A percentile compares a stretch with the other conserved stretches of the same genome.
Evolutionary conservation across 2,797 vertebrate genomes (phyloP).

Genomic region (Iguana delicatissima): DNA sequence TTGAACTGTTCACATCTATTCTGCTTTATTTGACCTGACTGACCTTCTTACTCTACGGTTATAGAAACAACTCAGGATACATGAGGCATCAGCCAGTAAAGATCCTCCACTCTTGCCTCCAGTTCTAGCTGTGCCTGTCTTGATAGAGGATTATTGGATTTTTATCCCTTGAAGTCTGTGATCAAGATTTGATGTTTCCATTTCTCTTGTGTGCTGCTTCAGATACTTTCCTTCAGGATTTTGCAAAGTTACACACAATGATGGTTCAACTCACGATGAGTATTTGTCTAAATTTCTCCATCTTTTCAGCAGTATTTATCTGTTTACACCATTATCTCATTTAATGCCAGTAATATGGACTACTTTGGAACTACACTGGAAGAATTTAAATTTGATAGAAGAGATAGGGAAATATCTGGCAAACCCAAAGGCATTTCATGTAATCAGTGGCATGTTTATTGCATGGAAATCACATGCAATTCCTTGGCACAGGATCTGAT

Average conservation of each 20-base stretch:
- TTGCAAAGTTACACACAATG: background rate
- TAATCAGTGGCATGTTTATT: background rate
- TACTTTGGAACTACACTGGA: background rate
- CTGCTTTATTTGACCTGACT: constrained; percentile 70
- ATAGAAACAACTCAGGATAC: constrained; percentile 70
- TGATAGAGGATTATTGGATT: constrained; percentile 48
- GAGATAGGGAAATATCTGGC: background rate
- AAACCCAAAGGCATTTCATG: background rate
- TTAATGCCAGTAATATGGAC: background rate
- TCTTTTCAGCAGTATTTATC: constrained; percentile 42
- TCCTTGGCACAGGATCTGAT: background rate
- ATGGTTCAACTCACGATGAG: constrained; percentile 18
- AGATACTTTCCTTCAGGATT: constrained; percentile 12
- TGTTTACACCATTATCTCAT: constrained; percentile 18
- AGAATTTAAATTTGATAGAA: background rate
- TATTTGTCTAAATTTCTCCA: constrained; percentile 32
- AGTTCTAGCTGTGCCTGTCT: constrained; percentile 50
- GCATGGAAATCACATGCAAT: background rate
- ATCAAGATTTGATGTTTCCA: background rate
- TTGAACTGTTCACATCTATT: constrained; percentile 68
- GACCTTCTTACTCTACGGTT: constrained; percentile 72
- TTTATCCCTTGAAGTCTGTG: constrained; percentile 5
- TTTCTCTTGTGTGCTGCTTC: background rate
- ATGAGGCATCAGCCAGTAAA: constrained; percentile 52
- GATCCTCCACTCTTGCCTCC: constrained; percentile 46